These are phyloP conservation scores for Neomorphus geoffroyi DNA, from an alignment of 2,797 vertebrate genomes.

Conservation along the genomic window DNA sequence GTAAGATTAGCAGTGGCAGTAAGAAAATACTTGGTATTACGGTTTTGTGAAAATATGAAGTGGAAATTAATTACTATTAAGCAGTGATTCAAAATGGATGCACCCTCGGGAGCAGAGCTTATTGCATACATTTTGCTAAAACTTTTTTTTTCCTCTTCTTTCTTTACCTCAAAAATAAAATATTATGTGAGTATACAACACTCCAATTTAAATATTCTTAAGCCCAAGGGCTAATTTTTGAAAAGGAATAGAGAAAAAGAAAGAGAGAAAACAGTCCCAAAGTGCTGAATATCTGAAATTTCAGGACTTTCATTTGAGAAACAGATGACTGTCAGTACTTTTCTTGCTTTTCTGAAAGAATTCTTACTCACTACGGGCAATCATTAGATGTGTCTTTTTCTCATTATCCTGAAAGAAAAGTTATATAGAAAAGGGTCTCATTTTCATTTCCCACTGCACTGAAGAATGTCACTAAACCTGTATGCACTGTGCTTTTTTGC, in stretches of 20 bases:
- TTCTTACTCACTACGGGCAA: background rate
- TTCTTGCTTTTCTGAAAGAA: background rate
- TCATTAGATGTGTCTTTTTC: background rate
- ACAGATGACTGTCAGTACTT: background rate
- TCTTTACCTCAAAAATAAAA: background rate
- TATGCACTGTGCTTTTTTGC: background rate
- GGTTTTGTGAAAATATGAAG: background rate
- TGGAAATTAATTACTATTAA: background rate
- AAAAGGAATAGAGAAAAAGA: background rate
- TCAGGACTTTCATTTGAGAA: background rate
- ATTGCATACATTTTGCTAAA: background rate
- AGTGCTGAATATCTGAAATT: background rate
- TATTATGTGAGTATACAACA: background rate
- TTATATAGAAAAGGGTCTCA: background rate
- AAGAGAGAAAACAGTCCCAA: background rate
- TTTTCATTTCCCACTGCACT: background rate
- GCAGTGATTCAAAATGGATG: background rate
- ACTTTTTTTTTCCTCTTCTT: rapidly evolving
- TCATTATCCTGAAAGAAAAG: background rate
- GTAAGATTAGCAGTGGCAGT: background rate
- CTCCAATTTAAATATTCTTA: background rate
- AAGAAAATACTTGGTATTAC: background rate
- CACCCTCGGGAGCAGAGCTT: background rate
- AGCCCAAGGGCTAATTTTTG: background rate
- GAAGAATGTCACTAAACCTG: background rate